Conservation (phyloP, 2,797 vertebrate species). For the Anguilla megastoma region DNA sequence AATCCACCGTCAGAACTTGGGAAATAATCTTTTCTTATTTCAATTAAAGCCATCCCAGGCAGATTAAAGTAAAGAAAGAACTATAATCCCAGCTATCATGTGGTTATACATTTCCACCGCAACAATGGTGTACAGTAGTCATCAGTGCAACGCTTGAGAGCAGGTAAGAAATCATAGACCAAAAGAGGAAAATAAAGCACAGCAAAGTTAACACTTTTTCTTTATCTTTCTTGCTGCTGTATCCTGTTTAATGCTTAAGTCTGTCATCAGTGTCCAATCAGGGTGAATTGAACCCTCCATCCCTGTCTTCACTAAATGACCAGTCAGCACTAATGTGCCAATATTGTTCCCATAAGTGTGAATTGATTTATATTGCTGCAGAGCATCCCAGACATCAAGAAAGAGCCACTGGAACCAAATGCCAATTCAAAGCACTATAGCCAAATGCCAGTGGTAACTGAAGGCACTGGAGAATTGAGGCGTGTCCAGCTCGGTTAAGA, state of each 20-base stretch:
- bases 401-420: slow-evolving; percentile 72
- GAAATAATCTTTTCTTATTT: not conserved
- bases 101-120: not conserved
- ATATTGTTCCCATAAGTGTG: slow-evolving; percentile 81
- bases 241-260: not conserved
- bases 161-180: not conserved
- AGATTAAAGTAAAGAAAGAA: not conserved
- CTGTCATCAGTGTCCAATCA: slow-evolving; percentile 68
- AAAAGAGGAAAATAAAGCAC: not conserved
- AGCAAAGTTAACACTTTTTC: not conserved
- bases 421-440: slow-evolving; percentile 69
- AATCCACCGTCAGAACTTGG: not conserved
- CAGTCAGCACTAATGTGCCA: slow-evolving; percentile 77
- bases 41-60: not conserved
- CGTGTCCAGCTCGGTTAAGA: too few species aligned
- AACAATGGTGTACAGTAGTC: not conserved
- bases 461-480: too few species aligned
- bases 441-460: too few species aligned
- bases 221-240: not conserved
- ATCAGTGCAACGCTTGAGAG: not conserved
- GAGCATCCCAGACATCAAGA: slow-evolving; percentile 71
- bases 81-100: not conserved
- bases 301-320: slow-evolving; percentile 69
- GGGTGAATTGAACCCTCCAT: slow-evolving; percentile 71
- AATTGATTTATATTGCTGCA: slow-evolving; percentile 80